phyloP scores from a whole-genome alignment of 2,888 invertebrate genomes.

The Ornithoptera priamus region DNA sequence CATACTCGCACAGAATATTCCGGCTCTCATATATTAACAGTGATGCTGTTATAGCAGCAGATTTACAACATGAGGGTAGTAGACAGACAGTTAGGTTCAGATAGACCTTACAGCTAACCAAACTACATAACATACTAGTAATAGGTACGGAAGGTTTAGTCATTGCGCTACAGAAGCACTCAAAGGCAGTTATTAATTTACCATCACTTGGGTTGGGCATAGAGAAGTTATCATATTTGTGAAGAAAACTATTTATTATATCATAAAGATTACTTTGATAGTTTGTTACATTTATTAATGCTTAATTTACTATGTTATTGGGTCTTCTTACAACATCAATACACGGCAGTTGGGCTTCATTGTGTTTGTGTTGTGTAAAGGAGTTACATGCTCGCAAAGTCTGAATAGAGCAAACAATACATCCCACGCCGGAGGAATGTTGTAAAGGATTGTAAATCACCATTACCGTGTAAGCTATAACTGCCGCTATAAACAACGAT shows the following conservation, averaged over 20 bases:
- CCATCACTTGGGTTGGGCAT: too few relatives aligned
- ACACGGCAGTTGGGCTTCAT: slow-evolving; percentile 7
- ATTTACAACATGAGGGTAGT: not conserved
- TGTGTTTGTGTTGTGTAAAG: slow-evolving; percentile 4
- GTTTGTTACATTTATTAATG: not conserved
- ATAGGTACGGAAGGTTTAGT: too few relatives aligned
- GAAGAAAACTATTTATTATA: too few relatives aligned
- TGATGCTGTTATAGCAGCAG: not conserved
- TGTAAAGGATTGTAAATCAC: slow-evolving; percentile 18
- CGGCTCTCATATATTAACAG: not conserved
- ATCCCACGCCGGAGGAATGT: slow-evolving; percentile 19
- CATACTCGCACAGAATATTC: too few relatives aligned
- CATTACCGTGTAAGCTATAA: slow-evolving; percentile 17
- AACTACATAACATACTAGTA: not conserved
- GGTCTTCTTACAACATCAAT: slow-evolving; percentile 10
- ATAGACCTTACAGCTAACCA: not conserved
- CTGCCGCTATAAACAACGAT: slow-evolving; percentile 9
- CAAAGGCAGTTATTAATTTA: too few relatives aligned
- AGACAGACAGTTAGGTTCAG: not conserved
- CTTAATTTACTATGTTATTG: not conserved
- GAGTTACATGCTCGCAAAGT: slow-evolving; percentile 12
- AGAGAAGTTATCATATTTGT: too few relatives aligned
- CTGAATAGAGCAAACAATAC: slow-evolving; percentile 17
- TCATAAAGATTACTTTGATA: not conserved
- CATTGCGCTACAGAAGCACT: too few relatives aligned